Evolutionary conservation across 30 jellyfish, hydroid and myxozoan species (phyloP).

Genomic region (Sanderia malayensis): DNA sequence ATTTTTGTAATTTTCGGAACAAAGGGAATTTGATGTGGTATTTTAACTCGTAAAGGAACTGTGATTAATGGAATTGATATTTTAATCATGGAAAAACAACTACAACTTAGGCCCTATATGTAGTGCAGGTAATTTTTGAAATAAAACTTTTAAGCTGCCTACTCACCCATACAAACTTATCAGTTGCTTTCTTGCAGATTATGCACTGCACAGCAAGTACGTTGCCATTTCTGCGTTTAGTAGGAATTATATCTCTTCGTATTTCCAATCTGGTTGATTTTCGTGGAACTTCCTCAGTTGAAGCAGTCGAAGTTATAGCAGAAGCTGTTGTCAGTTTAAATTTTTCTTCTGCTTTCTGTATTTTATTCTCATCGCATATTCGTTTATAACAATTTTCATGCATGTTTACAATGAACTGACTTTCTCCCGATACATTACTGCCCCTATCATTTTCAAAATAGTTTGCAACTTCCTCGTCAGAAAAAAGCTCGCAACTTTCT

Average conservation of each 20-base stretch:
- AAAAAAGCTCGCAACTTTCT: constrained; percentile 13
- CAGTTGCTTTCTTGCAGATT: constrained; percentile 19
- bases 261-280: constrained; percentile 28
- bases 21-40: background rate
- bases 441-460: background rate
- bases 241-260: background rate
- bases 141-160: too few relatives aligned
- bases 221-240: constrained; percentile 10
- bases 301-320: too few relatives aligned
- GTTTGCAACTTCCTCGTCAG: constrained; percentile 4
- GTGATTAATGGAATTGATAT: too few relatives aligned
- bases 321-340: constrained; percentile 14
- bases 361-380: constrained; percentile 37
- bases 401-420: constrained; percentile 7
- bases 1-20: background rate
- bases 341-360: constrained; percentile 23
- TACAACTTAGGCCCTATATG: too few relatives aligned
- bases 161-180: constrained; percentile 27
- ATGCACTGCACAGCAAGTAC: constrained; percentile 23
- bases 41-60: too few relatives aligned
- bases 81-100: too few relatives aligned
- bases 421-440: constrained; percentile 18
- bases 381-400: constrained; percentile 45
- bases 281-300: too few relatives aligned
- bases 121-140: too few relatives aligned